These are phyloP conservation scores for Myanophis thanlyinensis DNA, from an alignment of 2,113 vertebrate genomes.

Conservation along the genomic window DNA sequence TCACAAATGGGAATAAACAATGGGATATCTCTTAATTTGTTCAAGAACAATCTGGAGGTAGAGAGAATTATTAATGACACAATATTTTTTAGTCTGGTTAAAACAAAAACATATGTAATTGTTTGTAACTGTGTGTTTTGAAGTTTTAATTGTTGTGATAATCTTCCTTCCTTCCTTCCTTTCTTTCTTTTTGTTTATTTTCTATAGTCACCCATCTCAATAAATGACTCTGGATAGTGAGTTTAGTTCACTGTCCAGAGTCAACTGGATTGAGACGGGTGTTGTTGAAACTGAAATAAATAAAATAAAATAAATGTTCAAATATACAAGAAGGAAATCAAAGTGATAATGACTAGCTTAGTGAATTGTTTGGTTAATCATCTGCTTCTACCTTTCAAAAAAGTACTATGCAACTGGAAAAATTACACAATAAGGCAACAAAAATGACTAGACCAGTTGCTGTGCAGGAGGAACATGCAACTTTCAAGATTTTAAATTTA, in stretches of 20 bases:
- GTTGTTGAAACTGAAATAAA: not conserved
- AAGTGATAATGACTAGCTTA: not conserved
- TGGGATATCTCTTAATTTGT: not conserved
- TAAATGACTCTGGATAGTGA: not conserved
- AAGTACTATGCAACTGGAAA: not conserved
- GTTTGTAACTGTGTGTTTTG: too few relatives aligned
- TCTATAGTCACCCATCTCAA: not conserved
- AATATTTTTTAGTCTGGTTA: not conserved
- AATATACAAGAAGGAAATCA: not conserved
- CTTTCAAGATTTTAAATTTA: not conserved
- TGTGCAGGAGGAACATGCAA: not conserved
- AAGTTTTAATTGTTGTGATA: too few relatives aligned
- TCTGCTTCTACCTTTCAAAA: not conserved
- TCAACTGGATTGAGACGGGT: not conserved
- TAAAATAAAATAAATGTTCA: not conserved
- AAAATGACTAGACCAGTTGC: not conserved
- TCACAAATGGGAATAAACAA: not conserved
- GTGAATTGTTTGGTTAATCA: not conserved
- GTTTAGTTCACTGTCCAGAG: not conserved
- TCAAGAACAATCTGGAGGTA: not conserved
- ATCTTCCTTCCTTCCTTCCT: too few relatives aligned
- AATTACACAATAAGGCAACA: not conserved
- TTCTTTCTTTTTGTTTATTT: too few relatives aligned
- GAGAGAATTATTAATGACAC: not conserved
- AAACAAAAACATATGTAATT: not conserved